Evolutionary conservation across 2,888 invertebrate genomes (phyloP), one percentile per base, ranked within the genome.

Genomic region (Seira musarum): DNA sequence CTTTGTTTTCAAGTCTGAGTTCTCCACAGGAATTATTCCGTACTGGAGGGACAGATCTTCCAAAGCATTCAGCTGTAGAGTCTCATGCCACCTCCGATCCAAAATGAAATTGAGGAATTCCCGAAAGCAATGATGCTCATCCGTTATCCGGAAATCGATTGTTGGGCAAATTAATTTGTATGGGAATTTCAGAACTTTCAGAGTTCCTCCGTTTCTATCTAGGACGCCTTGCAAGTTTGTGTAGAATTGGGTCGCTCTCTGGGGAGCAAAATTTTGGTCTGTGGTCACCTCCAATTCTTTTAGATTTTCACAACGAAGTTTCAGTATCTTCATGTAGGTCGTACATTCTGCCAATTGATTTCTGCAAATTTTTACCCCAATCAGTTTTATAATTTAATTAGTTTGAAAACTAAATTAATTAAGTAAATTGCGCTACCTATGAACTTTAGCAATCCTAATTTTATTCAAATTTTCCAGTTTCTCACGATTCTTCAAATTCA

Each of bases 231-330:
- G 82, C 2, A 86, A 61, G 46, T 82, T 68, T 3, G 76, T 72
- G 65, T 85, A 86, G 68, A 86, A 83, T 17, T 76, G 75, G 6
- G 68, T 53, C 13, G 74, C 83, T 15, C 84, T 60, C 24, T 84
- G 84, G 0, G 83, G 85, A 8, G 82, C 84, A 71, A 86, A 85
- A 46, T 82, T 83, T 74, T 85, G 85, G 24, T 86, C 86, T 0
- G 86, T 85, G 0, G 84, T 85, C 8, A 86, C 60, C 35, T 83
- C 82, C 46, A 86, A 53, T 5, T 82, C 68, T 57, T 80, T 81
- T 10, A 86, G 21, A 3, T 77, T 61, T 2, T 66, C 61, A 46
- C 82, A 85, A 5, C 75, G 35, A 1, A 85, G 63, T 1, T 60
- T 60, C 1, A 86, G 40, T 6, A 86, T 83, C 74, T 86, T 86